These are phyloP conservation scores for Cactoblastis cactorum DNA, from an alignment of 2,888 invertebrate genomes.

Conservation along the genomic window DNA sequence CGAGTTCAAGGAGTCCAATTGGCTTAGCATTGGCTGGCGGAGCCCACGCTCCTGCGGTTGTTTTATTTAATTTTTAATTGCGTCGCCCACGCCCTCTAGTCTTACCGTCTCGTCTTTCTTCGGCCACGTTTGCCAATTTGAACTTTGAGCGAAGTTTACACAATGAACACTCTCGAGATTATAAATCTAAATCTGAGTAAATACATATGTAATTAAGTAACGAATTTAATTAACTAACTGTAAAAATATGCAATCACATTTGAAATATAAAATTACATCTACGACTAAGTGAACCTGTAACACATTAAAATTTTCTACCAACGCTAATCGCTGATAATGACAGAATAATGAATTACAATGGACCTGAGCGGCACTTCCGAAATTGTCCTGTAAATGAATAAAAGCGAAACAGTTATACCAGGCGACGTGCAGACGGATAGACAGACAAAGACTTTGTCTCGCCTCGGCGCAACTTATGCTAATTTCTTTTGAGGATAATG, in stretches of 20 bases:
- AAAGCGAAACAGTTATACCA: constrained; percentile 50
- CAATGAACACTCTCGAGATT: not conserved
- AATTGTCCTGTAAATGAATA: constrained; percentile 51
- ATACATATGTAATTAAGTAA: no score
- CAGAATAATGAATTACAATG: not conserved
- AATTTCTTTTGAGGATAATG: constrained; percentile 69
- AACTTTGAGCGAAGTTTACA: constrained; percentile 20
- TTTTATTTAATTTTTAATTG: constrained; percentile 67
- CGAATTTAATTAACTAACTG: no score
- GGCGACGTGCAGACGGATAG: constrained; percentile 57
- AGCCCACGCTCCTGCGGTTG: constrained; percentile 30
- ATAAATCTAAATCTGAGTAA: not conserved
- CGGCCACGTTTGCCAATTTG: constrained; percentile 28
- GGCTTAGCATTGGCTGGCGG: constrained; percentile 11
- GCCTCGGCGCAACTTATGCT: constrained; percentile 67
- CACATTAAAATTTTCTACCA: not conserved
- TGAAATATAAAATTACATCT: no score
- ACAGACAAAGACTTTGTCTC: constrained; percentile 75
- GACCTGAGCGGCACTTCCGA: constrained; percentile 45
- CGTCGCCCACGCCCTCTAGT: constrained; percentile 51
- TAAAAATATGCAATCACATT: no score
- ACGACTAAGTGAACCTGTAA: no score
- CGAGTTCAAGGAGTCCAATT: constrained; percentile 17
- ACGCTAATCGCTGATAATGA: not conserved
- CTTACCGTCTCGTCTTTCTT: constrained; percentile 1